phyloP scores from a whole-genome alignment of 2,113 vertebrate species.

The Pterocles gutturalis region DNA sequence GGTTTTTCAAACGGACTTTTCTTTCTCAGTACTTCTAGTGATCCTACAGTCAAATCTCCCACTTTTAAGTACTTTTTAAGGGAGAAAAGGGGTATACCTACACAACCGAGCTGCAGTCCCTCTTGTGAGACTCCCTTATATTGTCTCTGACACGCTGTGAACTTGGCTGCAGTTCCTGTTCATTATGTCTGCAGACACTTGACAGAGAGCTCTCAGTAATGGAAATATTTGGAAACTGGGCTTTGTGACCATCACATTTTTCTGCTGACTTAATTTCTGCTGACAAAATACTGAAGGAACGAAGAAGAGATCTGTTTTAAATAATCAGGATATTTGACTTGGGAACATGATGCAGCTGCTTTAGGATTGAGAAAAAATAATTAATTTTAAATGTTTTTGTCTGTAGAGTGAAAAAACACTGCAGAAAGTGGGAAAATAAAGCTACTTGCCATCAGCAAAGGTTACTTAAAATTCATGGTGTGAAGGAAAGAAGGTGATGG shows the following conservation, averaged over 20 bases:
- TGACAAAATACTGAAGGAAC: slow-evolving; percentile 18
- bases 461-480: background rate
- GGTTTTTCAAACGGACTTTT: background rate
- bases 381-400: background rate
- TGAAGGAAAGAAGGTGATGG: background rate
- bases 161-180: background rate
- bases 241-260: background rate
- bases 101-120: background rate
- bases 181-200: background rate
- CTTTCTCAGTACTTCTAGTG: background rate
- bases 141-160: rapidly evolving
- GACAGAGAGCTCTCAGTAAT: slow-evolving; percentile 1
- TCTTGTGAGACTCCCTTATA: background rate
- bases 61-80: background rate
- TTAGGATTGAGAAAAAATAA: background rate
- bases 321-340: slow-evolving; percentile 10
- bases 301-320: slow-evolving; percentile 23
- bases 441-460: background rate
- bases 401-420: background rate
- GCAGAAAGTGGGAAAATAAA: background rate
- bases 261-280: slow-evolving; percentile 23
- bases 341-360: background rate
- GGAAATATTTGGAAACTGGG: background rate
- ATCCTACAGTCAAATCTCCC: background rate
- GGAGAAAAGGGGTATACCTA: background rate